Base-by-base conservation (phyloP, 2,888 invertebrate species). In the Nowickia ferox region DNA sequence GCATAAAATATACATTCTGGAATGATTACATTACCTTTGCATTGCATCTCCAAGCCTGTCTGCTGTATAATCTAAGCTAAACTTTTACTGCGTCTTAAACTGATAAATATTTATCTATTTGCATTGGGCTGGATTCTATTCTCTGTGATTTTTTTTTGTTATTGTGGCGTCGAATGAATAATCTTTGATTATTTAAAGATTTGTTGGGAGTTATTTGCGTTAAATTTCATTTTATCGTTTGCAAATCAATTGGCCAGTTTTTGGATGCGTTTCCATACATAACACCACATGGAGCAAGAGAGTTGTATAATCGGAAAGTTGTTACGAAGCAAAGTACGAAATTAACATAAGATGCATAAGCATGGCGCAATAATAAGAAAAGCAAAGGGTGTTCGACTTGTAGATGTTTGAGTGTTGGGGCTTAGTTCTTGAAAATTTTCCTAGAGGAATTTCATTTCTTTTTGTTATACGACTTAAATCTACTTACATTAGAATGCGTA, bases 81-180 rank as follows among this genome's bases (percentile, higher is more conserved):
- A 30, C 30, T 30, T 40, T 79, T 57, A 15, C 42, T 65, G 42
- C 42, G 22, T n/a, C 59, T 68, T 13, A 57, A 75, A 81, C 74
- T 75, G 81, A 75, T 81, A 81, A 81, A 81, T 81, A 81, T 81
- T 81, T 75, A 81, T 81, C 51, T 74, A 42, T 68, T 74, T 66
- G 79, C 44, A 59, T 59, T 42, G 38, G 51, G 15, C 51, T 66
- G 30, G 19, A 59, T 72, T 72, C 51, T 61, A 17, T 71, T 71
- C 42, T 42, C 22, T 51, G 9, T 65, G 1, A 22, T 55, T 76
- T 66, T 74, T 4, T 15, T 17, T 61, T 59, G 59, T 61, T 61
- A 61, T 61, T 61, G 5, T 17, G 40, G 46, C 30, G n/a, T 17
- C n/a, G 42, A 44, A 68, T 66, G 44, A 68, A 66, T 68, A 59